Base-by-base conservation (phyloP, 2,888 invertebrate species). In the Ophion costatus region DNA sequence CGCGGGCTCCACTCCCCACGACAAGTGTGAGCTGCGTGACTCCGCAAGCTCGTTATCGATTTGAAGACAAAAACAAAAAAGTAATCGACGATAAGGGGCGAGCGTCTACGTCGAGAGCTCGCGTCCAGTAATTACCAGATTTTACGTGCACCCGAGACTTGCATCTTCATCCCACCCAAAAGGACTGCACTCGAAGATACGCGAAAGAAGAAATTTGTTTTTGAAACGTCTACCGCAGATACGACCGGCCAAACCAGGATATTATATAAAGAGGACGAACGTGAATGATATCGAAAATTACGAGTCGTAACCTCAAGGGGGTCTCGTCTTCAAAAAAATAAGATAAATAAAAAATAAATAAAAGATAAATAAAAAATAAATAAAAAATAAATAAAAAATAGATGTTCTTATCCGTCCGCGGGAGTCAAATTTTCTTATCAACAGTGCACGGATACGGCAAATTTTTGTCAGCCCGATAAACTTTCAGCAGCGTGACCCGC, bases 361-460 rank as follows among this genome's bases (percentile, higher is more conserved):
- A 29, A 29, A 29, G 4, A 29, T 4, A 24, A 24, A 7, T 22
- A 74, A 33, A 69, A 82, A 82, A 59, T n/a, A n/a, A n/a, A n/a
- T 29, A 4, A 29, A 29, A 29, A 29, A 29, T 4, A 24, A 24
- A 7, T 22, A 74, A 33, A 69, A 82, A 82, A 59, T n/a, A n/a
- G n/a, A n/a, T 4, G 17, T 0, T 51, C 51, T 80, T 73, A 73
- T 74, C 70, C 56, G 61, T 29, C 14, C 56, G 64, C 64, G 78
- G 33, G 69, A 69, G 70, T 78, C 78, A 61, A 78, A 70, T 78
- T 61, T 24, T 33, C 69, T 78, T 78, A 77, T 77, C 77, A 63
- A 42, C 57, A 79, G 83, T 80, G 71, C 80, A 80, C 83, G 76
- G 38, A 67, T 76, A 80, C 66, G 73, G 22, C 76, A 61, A 83